Conservation (phyloP, 2,113 vertebrate species). For the Dissostichus mawsoni region DNA sequence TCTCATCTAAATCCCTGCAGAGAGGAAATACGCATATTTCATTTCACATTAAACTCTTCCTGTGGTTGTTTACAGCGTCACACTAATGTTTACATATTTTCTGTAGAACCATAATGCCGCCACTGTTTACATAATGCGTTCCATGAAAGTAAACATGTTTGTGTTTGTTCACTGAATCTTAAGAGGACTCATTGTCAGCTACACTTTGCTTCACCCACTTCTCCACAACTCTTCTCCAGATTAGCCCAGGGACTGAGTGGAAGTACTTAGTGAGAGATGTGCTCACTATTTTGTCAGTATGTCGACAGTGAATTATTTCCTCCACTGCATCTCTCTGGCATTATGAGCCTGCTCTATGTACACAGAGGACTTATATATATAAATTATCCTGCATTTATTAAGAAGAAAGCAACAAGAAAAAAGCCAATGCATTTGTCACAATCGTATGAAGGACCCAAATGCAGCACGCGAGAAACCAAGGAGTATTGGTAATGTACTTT, state of each 20-base stretch:
- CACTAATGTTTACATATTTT: not conserved
- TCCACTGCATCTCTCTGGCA: constrained; percentile 31
- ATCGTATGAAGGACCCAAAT: too few species aligned
- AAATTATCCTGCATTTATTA: not conserved
- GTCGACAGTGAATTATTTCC: constrained; percentile 51
- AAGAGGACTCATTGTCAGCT: constrained; percentile 38
- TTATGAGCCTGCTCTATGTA: constrained; percentile 5
- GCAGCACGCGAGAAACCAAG: too few species aligned
- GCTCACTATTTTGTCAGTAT: constrained; percentile 41
- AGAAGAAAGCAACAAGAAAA: not conserved
- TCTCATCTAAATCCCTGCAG: not conserved
- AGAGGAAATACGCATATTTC: constrained; percentile 4
- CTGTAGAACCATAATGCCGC: not conserved
- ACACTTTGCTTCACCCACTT: constrained; percentile 32
- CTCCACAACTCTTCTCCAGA: constrained; percentile 41
- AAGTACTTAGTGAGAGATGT: constrained; percentile 35
- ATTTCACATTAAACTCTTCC: not conserved
- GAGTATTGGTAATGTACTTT: too few species aligned
- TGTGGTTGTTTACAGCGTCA: constrained; percentile 4
- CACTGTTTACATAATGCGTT: constrained; percentile 11
- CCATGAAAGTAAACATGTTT: constrained; percentile 6
- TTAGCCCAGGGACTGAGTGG: constrained; percentile 36
- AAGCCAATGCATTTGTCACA: not conserved
- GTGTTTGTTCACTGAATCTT: constrained; percentile 37
- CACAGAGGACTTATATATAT: constrained; percentile 1